Evolutionary conservation across 2,113 vertebrate species (phyloP).

Genomic region (Thalassoma bifasciatum): DNA sequence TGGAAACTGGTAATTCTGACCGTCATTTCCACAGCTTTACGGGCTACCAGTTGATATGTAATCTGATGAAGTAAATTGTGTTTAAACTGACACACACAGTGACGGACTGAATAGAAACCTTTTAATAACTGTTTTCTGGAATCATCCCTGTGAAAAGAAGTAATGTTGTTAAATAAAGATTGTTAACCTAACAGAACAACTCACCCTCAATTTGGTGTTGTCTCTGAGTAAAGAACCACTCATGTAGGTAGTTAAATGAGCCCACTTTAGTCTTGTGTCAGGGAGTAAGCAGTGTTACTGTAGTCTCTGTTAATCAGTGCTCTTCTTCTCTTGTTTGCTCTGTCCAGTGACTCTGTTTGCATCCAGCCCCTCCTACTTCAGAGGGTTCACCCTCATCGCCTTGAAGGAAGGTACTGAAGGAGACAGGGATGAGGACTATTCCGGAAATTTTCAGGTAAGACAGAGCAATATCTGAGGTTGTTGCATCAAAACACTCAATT

Average conservation of each 20-base stretch:
- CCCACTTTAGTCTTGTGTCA: not conserved
- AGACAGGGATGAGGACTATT: constrained; percentile 94
- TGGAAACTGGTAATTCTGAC: not conserved
- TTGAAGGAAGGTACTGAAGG: constrained; percentile 92
- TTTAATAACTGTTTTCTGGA: not conserved
- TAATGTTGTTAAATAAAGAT: not conserved
- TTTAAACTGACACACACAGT: not conserved
- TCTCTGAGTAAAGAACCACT: constrained; percentile 4
- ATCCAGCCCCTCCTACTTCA: constrained; percentile 92
- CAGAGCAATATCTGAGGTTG: not conserved
- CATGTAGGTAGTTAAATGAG: not conserved
- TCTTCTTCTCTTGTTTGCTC: constrained; percentile 57
- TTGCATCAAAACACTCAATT: not conserved
- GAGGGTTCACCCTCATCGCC: constrained; percentile 95
- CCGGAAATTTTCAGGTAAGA: constrained; percentile 93
- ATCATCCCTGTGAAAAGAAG: not conserved
- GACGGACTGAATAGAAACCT: not conserved
- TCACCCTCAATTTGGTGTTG: not conserved
- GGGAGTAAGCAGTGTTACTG: not conserved
- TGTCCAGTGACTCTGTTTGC: constrained; percentile 90
- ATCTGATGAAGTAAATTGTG: not conserved
- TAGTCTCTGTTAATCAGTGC: constrained; percentile 19
- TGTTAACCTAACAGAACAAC: not conserved
- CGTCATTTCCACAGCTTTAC: not conserved
- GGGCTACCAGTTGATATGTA: constrained; percentile 1